Evolutionary conservation across 2,888 invertebrate species (phyloP), one percentile per base, ranked within the genome.

Genomic region (Parnassius glacialis): DNA sequence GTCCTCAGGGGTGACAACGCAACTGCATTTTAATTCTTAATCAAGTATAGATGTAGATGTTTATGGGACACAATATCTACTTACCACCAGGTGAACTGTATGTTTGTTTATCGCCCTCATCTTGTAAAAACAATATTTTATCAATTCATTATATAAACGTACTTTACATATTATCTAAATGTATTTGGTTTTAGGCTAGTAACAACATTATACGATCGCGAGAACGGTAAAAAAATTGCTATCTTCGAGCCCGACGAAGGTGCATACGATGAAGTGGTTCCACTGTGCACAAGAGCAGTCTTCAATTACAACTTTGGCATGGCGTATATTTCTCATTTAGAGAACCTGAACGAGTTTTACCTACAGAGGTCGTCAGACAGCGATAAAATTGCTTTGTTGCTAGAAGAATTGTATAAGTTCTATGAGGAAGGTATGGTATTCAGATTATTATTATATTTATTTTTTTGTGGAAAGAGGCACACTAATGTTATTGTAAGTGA

Each of bases 241-340:
- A 80, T 93, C 51, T 83, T 93, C 61, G 82, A 85, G 45, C 92
- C 93, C 0, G 93, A 93, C 67, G 92, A 92, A 64, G 93, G 88
- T 44, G 92, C 93, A 0, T 92, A 86, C 70, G 91, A 90, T 20
- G 83, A 84, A 42, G 90, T 93, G 0, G 75, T 83, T 0, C 90
- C 92, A 43, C 78, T 96, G 9, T 95, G 95, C 70, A 92, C 93
- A 20, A 87, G 94, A 73, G 94, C 95, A 0, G 92, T 96, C 9
- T 83, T 93, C 74, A 89, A 92, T 76, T 87, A 93, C 53, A 92
- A 89, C 68, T 92, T 95, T 53, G 90, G 93, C 10, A 93, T 94
- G 34, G 84, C 87, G 0, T 92, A 87, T 67, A 87, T 96, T 0
- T 89, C 94, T 0, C 93, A 94, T 73, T 86, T 93, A 0, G 92